Percentiles rank a stretch among this genome's conserved stretches.
Conservation (phyloP, 2,113 vertebrate genomes). For the Puntigrus tetrazona region DNA sequence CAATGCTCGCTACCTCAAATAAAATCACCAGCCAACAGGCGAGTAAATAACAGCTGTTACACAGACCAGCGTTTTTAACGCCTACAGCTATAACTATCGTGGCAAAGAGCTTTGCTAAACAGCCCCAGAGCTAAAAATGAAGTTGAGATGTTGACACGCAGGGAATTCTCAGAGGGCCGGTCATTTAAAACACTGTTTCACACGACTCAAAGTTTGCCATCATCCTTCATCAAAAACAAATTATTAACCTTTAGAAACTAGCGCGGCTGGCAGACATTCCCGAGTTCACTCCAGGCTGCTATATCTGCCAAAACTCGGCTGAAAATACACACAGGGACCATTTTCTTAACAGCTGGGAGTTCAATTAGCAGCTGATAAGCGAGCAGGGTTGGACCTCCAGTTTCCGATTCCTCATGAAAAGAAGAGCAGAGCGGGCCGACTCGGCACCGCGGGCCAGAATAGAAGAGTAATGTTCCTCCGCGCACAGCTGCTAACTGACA, state of each 20-base stretch:
- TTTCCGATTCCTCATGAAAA: constrained; percentile 59
- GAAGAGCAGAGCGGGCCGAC: constrained; percentile 40
- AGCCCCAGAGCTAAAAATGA: constrained; percentile 21
- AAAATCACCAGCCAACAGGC: background rate
- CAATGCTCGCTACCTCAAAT: background rate
- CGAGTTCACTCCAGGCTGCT: constrained; percentile 39
- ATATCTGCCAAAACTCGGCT: constrained; percentile 42
- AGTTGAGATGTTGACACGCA: background rate
- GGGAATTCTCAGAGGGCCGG: constrained; percentile 23
- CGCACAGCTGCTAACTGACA: constrained; percentile 74
- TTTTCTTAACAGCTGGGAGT: constrained; percentile 60
- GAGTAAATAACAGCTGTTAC: background rate
- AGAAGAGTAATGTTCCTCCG: constrained; percentile 70
- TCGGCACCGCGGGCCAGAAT: constrained; percentile 57
- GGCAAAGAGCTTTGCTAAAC: background rate
- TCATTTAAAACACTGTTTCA: constrained; percentile 29
- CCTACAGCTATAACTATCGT: background rate
- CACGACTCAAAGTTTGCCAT: constrained; percentile 13
- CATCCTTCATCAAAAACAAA: constrained; percentile 48
- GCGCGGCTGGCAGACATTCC: constrained; percentile 29
- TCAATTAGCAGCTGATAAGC: constrained; percentile 59
- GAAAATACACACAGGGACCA: constrained; percentile 50
- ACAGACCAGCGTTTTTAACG: background rate
- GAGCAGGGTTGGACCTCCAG: constrained; percentile 52
- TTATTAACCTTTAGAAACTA: constrained; percentile 33